phyloP scores from a whole-genome alignment of 2,113 vertebrate species.

The Xenotilapia caudafasciata region DNA sequence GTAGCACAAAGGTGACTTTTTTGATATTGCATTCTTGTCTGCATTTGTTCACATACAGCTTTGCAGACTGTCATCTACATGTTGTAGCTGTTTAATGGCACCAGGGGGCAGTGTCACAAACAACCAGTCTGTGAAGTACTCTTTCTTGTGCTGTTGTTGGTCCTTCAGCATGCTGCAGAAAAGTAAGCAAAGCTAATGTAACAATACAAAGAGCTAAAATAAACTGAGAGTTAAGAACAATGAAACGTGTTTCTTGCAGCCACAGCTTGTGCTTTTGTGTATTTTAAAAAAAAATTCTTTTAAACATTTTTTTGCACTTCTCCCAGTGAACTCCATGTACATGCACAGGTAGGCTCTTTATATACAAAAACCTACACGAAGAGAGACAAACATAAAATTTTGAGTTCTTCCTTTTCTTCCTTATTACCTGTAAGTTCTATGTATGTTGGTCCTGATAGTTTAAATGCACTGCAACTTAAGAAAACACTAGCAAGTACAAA shows the following conservation, averaged over 20 bases:
- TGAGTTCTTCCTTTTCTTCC: background rate
- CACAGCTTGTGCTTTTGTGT: background rate
- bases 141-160: background rate
- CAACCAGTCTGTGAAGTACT: background rate
- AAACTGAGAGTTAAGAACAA: background rate
- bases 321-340: background rate
- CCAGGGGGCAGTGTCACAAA: background rate
- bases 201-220: background rate
- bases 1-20: background rate
- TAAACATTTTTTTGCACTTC: background rate
- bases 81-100: background rate
- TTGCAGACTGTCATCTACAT: background rate
- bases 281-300: rapidly evolving
- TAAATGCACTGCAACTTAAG: background rate
- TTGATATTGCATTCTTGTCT: background rate
- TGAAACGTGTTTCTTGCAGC: background rate
- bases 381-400: background rate
- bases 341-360: background rate
- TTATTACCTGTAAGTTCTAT: background rate
- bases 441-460: background rate
- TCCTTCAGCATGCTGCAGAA: background rate
- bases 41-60: background rate
- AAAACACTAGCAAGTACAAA: background rate
- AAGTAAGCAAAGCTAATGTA: background rate
- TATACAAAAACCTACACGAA: background rate